Conservation (phyloP, 2,113 vertebrate genomes). For the Poicephalus gulielmi region DNA sequence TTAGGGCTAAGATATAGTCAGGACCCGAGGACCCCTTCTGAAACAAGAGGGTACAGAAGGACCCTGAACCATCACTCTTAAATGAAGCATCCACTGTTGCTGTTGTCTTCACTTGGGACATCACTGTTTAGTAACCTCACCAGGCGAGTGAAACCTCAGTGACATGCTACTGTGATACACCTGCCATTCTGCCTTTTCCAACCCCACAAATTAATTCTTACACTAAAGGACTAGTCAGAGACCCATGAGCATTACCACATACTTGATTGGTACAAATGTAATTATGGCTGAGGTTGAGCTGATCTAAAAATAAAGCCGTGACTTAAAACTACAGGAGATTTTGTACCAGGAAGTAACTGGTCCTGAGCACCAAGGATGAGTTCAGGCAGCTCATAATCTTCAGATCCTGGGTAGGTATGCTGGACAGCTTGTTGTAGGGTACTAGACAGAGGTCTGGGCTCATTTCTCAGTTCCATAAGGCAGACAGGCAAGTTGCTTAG, state of each 20-base stretch:
- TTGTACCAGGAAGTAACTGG: background rate
- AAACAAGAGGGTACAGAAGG: background rate
- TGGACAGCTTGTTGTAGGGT: background rate
- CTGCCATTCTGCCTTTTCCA: conserved; percentile 25
- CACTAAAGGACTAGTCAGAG: conserved; percentile 22
- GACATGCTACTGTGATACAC: background rate
- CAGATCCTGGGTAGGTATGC: background rate
- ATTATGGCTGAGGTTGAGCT: conserved; percentile 19
- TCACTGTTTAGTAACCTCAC: background rate
- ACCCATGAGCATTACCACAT: background rate
- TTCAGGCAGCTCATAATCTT: background rate
- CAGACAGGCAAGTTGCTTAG: background rate
- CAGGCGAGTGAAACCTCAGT: background rate
- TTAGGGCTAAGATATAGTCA: background rate
- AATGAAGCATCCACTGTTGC: background rate
- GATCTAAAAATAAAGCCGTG: conserved; percentile 54
- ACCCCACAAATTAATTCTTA: conserved; percentile 7
- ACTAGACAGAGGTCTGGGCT: background rate
- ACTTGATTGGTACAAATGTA: conserved; percentile 6
- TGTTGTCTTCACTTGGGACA: background rate
- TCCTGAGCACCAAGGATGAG: accelerated
- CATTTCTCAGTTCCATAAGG: background rate
- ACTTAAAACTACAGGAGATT: conserved; percentile 15
- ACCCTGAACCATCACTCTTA: background rate
- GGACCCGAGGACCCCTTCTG: accelerated